Percentiles rank a stretch among this genome's conserved stretches.
Conservation (phyloP, 2,888 invertebrate species). For the Apamea monoglypha region DNA sequence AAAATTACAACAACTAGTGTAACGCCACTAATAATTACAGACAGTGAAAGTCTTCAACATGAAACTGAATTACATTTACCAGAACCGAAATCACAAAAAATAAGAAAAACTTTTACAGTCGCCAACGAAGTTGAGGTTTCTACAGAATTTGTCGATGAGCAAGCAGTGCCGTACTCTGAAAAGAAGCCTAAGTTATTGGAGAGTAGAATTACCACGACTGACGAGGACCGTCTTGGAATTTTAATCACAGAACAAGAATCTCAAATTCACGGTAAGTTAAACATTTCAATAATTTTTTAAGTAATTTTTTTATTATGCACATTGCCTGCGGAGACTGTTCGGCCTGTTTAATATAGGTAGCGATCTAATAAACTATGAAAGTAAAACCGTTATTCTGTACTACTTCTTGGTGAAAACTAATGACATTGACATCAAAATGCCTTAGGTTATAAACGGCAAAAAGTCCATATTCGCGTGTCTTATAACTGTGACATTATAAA, state of each 20-base stretch:
- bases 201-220: conserved; percentile 75
- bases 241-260: conserved; percentile 82
- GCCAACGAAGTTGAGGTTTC: conserved; percentile 80
- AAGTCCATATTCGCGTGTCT: neutral
- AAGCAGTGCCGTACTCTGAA: conserved; percentile 73
- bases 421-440: neutral
- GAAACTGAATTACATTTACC: conserved; percentile 80
- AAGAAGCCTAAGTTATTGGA: conserved; percentile 69
- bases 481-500: neutral
- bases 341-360: neutral
- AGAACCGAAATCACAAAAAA: conserved; percentile 76
- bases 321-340: neutral
- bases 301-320: neutral
- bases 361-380: neutral
- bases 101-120: conserved; percentile 76
- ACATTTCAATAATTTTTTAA: neutral
- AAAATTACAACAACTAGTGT: conserved; percentile 78
- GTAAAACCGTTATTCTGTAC: too few relatives aligned
- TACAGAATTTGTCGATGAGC: conserved; percentile 81
- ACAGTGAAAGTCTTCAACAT: conserved; percentile 81
- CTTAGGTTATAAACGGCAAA: neutral
- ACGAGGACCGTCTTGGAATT: conserved; percentile 68
- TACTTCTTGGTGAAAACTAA: neutral
- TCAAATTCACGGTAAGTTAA: conserved; percentile 77
- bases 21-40: conserved; percentile 81